Evolutionary conservation across 2,888 invertebrate species (phyloP), one percentile per base, ranked within the genome.

Genomic region (Notodonta dromedarius): DNA sequence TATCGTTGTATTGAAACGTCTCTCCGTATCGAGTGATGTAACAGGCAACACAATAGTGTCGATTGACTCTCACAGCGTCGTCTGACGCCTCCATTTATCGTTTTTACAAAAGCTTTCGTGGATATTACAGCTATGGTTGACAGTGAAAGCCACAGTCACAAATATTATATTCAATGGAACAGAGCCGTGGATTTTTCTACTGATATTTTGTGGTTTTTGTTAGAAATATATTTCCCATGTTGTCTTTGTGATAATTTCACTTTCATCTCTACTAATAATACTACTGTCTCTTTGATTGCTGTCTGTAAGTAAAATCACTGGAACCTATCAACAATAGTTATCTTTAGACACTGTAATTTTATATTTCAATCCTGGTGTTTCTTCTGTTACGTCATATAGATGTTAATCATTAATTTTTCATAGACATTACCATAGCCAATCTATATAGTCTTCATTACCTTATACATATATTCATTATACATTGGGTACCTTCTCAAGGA

Each of bases 81-180:
- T 63, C 67, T 67, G 61, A 74, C 64, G 65, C 69, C 68, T 74
- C 63, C 67, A 65, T 74, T 81, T 71, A 69, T 63, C 62, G 70
- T 80, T 81, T 82, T 82, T 81, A 69, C 69, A 59, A 75, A 77
- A 69, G 76, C 76, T 80, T 79, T 80, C 80, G 70, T 73, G 66
- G 73, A 75, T 78, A 76, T 74, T 62, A 74, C 76, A 71, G 72
- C 75, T 83, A 79, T 68, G 78, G 83, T 78, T 76, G 73, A 72
- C 69, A 79, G 85, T 75, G 84, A 86, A 86, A 86, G 84, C 75
- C 62, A 58, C 66, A 70, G 71, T 68, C 61, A 66, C 56, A 60
- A 70, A 73, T 66, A 59, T 61, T 59, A 71, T 67, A 73, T 73
- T 77, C 73, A 76, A 80, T 78, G 67, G 57, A 71, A 71, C 63